A percentile compares a stretch with the other conserved stretches of the same genome.
Evolutionary conservation across 2,797 vertebrate species (phyloP).

Genomic region (Lacerta agilis): DNA sequence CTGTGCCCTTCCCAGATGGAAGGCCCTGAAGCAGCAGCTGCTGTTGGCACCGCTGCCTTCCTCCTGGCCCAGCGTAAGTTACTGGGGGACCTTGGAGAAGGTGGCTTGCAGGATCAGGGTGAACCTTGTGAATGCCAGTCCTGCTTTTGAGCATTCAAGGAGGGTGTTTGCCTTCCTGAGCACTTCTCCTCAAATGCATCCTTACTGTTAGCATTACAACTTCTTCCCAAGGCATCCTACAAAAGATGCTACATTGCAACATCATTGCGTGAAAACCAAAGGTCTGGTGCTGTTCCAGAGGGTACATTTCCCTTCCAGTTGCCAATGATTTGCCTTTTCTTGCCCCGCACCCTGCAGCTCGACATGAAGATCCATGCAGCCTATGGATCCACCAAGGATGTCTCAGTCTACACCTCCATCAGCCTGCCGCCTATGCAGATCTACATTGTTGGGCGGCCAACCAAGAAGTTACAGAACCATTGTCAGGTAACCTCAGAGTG

Average conservation of each 20-base stretch:
- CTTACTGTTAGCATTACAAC: background rate
- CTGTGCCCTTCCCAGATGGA: background rate
- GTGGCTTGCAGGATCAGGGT: background rate
- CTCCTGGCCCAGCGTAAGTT: background rate
- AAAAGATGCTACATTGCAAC: background rate
- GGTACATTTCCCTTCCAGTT: fast-evolving
- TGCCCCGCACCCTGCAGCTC: constrained; percentile 75
- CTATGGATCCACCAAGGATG: constrained; percentile 98
- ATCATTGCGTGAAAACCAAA: background rate
- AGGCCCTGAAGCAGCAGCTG: background rate
- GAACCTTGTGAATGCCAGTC: background rate
- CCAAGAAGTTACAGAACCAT: constrained; percentile 96
- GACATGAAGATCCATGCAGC: constrained; percentile 93
- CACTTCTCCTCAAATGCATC: background rate
- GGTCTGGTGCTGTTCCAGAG: background rate
- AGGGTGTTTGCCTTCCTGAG: background rate
- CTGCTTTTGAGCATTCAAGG: background rate
- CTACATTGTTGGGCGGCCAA: constrained; percentile 94
- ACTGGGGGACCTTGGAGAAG: background rate
- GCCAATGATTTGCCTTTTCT: fast-evolving
- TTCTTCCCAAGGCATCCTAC: background rate
- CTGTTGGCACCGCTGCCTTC: background rate
- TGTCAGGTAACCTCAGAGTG: constrained; percentile 86
- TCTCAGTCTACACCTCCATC: constrained; percentile 94
- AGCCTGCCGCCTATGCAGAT: constrained; percentile 91